Evolutionary conservation across 2,797 vertebrate genomes (phyloP), one percentile per base, ranked within the genome.

Genomic region (Epinephelus awoara): DNA sequence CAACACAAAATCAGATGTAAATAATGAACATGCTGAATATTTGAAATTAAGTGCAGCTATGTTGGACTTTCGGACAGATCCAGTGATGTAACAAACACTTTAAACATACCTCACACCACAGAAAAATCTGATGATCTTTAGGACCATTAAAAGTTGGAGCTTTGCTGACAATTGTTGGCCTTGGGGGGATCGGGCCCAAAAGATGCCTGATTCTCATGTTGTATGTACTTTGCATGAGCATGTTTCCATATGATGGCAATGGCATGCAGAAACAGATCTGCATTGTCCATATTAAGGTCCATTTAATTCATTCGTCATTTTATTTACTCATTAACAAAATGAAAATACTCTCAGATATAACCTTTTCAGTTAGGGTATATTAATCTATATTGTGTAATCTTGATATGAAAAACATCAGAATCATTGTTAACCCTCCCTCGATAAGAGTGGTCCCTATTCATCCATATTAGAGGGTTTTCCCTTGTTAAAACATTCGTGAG

Each of bases 401-500:
- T 42, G 13, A 44, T n/a, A 56, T 21, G 2, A 46, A 12, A 72
- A 27, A 67, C 38, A 50, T 12, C 38, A n/a, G 1, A 52, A n/a
- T 29, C 21, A 7, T 8, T 42, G 9, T 18, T 7, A 51, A 51
- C 50, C 52, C 51, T 27, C 27, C 12, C 23, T 12, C 6, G 38
- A 52, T 17, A 4, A 71, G 29, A 58, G 11, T 15, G 11, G 13
- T 56, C 12, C 27, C 13, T n/a, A 57, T 70, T 51, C 14, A 58
- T 64, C 58, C 57, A 46, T 44, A n/a, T 57, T 29, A 73, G 70
- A 6, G 44, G 3, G 6, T 66, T 70, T 38, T 10, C 17, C 13
- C 23, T 54, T 47, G 17, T 68, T 75, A 49, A 65, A 49, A 29
- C 56, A 71, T 79, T 54, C 64, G 57, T 63, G 50, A 63, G 54